Evolutionary conservation across 2,888 invertebrate species (phyloP).

Genomic region (Ochlodes sylvanus): DNA sequence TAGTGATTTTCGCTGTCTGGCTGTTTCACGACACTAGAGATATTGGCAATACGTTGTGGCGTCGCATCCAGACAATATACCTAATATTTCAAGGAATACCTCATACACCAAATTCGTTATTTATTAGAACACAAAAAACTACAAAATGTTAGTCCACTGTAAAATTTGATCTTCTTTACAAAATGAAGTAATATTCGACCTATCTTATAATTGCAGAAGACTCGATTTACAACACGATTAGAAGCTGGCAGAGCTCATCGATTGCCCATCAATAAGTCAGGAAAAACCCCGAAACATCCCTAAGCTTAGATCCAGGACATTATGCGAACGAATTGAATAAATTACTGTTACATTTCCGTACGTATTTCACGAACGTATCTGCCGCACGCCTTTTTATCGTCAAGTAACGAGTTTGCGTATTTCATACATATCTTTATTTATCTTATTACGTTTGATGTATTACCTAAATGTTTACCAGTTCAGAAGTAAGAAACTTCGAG

Average conservation of each 20-base stretch:
- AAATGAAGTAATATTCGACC: no score
- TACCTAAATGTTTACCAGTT: conserved; percentile 5
- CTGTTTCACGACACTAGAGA: no score
- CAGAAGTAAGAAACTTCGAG: neutral
- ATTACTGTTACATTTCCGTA: conserved; percentile 54
- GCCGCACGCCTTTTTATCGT: conserved; percentile 29
- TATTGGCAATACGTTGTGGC: no score
- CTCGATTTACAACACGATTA: neutral
- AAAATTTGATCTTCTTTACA: no score
- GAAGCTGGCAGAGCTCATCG: neutral
- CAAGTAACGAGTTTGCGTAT: conserved; percentile 24
- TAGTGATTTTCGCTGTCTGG: no score
- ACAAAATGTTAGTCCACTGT: no score
- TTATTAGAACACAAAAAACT: no score
- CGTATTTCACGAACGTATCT: conserved; percentile 26
- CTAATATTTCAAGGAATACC: no score
- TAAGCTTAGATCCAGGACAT: conserved; percentile 64
- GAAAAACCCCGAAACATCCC: conserved; percentile 58
- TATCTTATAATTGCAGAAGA: no score
- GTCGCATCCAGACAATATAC: no score
- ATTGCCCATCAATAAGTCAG: conserved; percentile 15
- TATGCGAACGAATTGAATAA: conserved; percentile 68
- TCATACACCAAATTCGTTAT: no score
- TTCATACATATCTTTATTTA: conserved; percentile 23
- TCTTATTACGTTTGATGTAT: conserved; percentile 16